Evolutionary conservation across 2,888 invertebrate genomes (phyloP), one percentile per base, ranked within the genome.

Genomic region (Euzetes globulus): DNA sequence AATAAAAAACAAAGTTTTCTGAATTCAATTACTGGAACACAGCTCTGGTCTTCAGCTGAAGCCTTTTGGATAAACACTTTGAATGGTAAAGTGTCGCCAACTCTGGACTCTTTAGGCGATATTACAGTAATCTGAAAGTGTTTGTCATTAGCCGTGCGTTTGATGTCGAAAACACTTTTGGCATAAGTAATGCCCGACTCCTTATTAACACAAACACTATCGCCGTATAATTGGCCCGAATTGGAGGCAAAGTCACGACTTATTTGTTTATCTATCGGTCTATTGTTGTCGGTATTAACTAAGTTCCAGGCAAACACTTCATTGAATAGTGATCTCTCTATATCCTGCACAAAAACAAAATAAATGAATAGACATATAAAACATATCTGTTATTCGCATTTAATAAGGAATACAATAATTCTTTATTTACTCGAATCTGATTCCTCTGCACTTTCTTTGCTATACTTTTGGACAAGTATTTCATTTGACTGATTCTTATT

Each of bases 321-420:
- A 29, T 58, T 55, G 72, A 72, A 17, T 19, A 72, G 29, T 25
- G 72, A 72, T 19, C 50, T 72, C 29, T 72, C 72, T 7, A 72
- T 25, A 41, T 70, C 47, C 41, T 45, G 9, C 7, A 22, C 9
- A 70, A 37, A 29, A 13, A 19, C 19, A 50, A 50, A 9, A 13
- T 2, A 19, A 50, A 19, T n/a, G 19, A 19, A n/a, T 5, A 19
- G n/a, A 19, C n/a, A 2, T 50, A 50, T n/a, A 50, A 50, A n/a
- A 50, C 2, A 50, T 1, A 50, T 50, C 50, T 19, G n/a, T 50
- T 50, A 13, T 7, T 17, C 47, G n/a, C 33, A 58, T 1, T 25
- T 3, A 27, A 7, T 11, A 60, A 7, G 1, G 22, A 27, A 27
- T 60, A 1, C 27, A 27, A 19, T 29, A 27, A 60, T 60, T 41